Evolutionary conservation across 2,113 vertebrate species (phyloP).

Genomic region (Tetraodon nigroviridis): DNA sequence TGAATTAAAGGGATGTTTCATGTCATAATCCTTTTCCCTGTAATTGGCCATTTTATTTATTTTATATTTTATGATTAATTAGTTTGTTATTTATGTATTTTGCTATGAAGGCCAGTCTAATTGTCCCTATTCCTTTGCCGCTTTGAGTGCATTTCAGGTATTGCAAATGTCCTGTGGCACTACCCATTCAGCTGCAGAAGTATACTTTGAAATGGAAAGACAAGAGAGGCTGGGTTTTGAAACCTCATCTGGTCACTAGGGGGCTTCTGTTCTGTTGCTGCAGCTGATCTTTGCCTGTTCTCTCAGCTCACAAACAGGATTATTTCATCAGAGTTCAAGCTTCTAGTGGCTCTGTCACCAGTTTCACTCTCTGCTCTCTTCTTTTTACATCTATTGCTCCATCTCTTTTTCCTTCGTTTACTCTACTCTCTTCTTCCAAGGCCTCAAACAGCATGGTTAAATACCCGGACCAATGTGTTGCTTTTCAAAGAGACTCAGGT

Average conservation of each 20-base stretch:
- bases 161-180: constrained; percentile 16
- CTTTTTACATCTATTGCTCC: constrained; percentile 58
- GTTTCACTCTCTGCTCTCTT: constrained; percentile 59
- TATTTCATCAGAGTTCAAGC: constrained; percentile 71
- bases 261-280: constrained; percentile 44
- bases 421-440: constrained; percentile 63
- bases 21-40: constrained; percentile 12
- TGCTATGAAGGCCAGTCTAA: not conserved
- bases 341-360: constrained; percentile 70
- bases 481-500: constrained; percentile 81
- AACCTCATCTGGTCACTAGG: constrained; percentile 55
- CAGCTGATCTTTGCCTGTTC: constrained; percentile 58
- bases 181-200: constrained; percentile 11
- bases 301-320: constrained; percentile 64
- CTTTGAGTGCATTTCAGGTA: constrained; percentile 1
- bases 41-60: constrained; percentile 5
- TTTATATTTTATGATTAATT: constrained; percentile 5
- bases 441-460: constrained; percentile 81
- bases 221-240: constrained; percentile 46
- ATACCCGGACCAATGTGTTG: constrained; percentile 75
- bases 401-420: constrained; percentile 37
- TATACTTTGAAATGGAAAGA: constrained; percentile 44
- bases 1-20: constrained; percentile 41
- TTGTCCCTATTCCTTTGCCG: not conserved
- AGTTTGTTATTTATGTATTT: not conserved